phyloP scores from a whole-genome alignment of 2,797 vertebrate genomes.

The Champsocephalus esox region DNA sequence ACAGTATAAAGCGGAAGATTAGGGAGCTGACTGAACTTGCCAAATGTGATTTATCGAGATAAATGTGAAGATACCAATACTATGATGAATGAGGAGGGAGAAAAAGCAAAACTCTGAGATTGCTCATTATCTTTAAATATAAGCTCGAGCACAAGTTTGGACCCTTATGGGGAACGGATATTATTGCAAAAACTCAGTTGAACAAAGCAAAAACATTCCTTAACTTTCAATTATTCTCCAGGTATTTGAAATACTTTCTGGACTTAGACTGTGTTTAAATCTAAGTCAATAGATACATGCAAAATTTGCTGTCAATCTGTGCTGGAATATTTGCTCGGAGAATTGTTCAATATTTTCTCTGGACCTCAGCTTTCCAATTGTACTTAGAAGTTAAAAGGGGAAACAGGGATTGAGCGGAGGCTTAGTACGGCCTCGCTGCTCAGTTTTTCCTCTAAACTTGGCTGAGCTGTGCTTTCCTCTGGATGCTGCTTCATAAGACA shows the following conservation, averaged over 20 bases:
- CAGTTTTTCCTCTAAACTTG: constrained; percentile 41
- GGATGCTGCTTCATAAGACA: constrained; percentile 40
- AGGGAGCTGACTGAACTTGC: constrained; percentile 20
- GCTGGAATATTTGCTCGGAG: constrained; percentile 3
- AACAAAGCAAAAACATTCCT: constrained; percentile 12
- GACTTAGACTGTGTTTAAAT: constrained; percentile 4
- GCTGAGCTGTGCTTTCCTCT: constrained; percentile 49
- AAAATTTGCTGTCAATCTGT: background rate
- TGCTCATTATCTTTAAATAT: constrained; percentile 44
- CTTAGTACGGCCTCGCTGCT: constrained; percentile 43
- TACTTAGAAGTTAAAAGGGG: constrained; percentile 43
- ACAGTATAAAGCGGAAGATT: constrained; percentile 43
- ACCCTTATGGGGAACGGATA: constrained; percentile 2
- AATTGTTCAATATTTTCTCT: constrained; percentile 36
- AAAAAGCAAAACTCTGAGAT: constrained; percentile 21
- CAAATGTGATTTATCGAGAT: constrained; percentile 57
- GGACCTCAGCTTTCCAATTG: constrained; percentile 44
- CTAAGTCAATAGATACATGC: constrained; percentile 15
- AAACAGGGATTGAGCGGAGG: constrained; percentile 48
- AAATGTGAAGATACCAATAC: constrained; percentile 46
- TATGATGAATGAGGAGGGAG: constrained; percentile 37
- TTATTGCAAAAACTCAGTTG: constrained; percentile 13
- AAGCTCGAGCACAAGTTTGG: constrained; percentile 19
- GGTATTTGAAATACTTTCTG: background rate
- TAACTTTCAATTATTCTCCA: constrained; percentile 1